A percentile compares a stretch with the other conserved stretches of the same genome.
phyloP scores from a whole-genome alignment of 30 jellyfish, hydroid and myxozoan species.

The Hydractinia echinata region DNA sequence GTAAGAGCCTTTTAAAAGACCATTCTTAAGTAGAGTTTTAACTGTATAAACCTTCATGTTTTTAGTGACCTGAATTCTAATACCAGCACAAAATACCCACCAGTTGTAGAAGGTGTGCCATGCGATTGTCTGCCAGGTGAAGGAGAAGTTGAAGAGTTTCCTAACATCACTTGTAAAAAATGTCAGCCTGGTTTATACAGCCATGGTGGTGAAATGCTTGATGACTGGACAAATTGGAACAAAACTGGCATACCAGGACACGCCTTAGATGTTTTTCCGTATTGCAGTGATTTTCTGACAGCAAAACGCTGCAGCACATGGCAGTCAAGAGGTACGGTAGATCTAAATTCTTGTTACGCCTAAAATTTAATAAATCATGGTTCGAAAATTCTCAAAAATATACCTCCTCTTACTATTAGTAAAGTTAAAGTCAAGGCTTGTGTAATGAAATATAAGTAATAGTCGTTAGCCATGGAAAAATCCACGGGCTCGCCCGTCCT shows the following conservation, averaged over 20 bases:
- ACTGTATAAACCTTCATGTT: background rate
- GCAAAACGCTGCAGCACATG: slow-evolving; percentile 73
- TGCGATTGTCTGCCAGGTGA: slow-evolving; percentile 82
- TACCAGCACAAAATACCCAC: slow-evolving; percentile 27
- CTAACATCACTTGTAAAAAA: slow-evolving; percentile 37
- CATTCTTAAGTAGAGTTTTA: too few species aligned
- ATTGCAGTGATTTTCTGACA: slow-evolving; percentile 58
- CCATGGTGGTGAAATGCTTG: slow-evolving; percentile 82
- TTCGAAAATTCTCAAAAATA: too few species aligned
- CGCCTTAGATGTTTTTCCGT: slow-evolving; percentile 48
- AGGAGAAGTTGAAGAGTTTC: slow-evolving; percentile 34
- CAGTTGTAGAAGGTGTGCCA: slow-evolving; percentile 44
- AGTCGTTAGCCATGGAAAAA: too few species aligned
- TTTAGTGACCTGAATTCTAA: slow-evolving; percentile 19
- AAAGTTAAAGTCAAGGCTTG: too few species aligned
- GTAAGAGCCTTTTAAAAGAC: too few species aligned
- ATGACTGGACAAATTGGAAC: slow-evolving; percentile 78
- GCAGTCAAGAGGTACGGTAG: slow-evolving; percentile 76
- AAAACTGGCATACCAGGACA: slow-evolving; percentile 77
- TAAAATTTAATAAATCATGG: background rate
- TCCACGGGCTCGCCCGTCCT: too few species aligned
- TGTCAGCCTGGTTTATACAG: slow-evolving; percentile 81
- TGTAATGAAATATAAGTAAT: too few species aligned
- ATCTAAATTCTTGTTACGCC: too few species aligned
- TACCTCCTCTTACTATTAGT: too few species aligned